Evolutionary conservation across 1,140 invertebrate species (phyloP).

Genomic region (Heliconius hermathena): DNA sequence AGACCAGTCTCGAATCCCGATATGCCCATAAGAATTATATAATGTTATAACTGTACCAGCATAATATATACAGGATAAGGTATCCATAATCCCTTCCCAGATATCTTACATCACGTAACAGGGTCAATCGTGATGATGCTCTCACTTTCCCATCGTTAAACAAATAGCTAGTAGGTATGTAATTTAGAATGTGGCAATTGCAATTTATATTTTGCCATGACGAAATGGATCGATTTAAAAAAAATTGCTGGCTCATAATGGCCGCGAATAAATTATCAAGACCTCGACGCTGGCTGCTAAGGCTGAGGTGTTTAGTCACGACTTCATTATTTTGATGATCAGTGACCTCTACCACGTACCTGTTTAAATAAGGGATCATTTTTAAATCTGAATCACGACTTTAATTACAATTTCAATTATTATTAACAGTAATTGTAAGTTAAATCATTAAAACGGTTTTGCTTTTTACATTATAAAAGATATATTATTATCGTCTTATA

Average conservation of each 20-base stretch:
- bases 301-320: slow-evolving; percentile 10
- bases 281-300: slow-evolving; percentile 9
- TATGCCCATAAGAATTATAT: neutral
- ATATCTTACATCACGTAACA: slow-evolving; percentile 48
- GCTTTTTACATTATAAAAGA: neutral
- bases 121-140: slow-evolving; percentile 61
- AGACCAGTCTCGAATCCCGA: neutral
- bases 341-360: neutral
- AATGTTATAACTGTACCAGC: neutral
- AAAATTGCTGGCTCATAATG: slow-evolving; percentile 13
- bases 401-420: neutral
- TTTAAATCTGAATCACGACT: neutral
- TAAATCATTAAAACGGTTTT: no score
- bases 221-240: slow-evolving; percentile 31
- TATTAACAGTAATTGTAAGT: neutral
- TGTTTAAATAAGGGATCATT: neutral
- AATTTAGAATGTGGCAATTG: slow-evolving; percentile 47
- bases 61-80: neutral
- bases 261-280: slow-evolving; percentile 19
- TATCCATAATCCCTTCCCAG: slow-evolving; percentile 25
- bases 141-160: slow-evolving; percentile 59
- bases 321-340: slow-evolving; percentile 10
- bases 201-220: slow-evolving; percentile 48
- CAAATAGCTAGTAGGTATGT: slow-evolving; percentile 36
- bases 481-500: neutral